Evolutionary conservation across 92 coral and sea anemone genomes (phyloP), one percentile per base, ranked within the genome.

Genomic region (Porites evermanni): DNA sequence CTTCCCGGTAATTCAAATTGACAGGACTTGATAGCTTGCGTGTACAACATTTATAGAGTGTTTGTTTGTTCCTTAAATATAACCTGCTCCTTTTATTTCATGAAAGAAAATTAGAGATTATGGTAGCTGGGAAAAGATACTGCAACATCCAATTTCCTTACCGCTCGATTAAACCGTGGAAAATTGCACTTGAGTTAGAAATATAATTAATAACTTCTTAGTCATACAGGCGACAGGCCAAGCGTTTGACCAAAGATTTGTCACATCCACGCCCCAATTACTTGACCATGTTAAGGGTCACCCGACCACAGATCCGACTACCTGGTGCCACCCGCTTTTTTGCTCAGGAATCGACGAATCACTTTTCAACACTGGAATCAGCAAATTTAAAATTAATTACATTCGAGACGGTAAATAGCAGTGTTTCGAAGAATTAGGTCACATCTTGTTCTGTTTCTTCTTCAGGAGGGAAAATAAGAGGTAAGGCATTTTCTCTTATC

Each of bases 331-430:
- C 86, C 86, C 26, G 86, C 47, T n/a, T 23, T 29, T 16, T 73
- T 21, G 16, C 14, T 23, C 32, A 21, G 26, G 24, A 44, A 16
- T 64, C 38, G 53, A 10, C 87, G 80, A 83, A 83, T 83, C 79
- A 24, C 51, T 51, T 7, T 5, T 51, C 79, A 73, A 72, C 87
- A 83, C 72, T 63, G 21, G 64, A 74, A 32, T 9, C 18, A n/a
- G 50, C 16, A 12, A 20, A 83, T 61, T 66, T 74, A 83, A 83
- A 83, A 83, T 83, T 83, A 64, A 83, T 83, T 23, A 83, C 79
- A 18, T 83, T 83, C 75, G 74, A 53, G 23, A 20, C 19, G 73
- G 80, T 83, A 83, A 83, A 83, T 83, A 75, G 79, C 13, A n/a
- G 60, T 60, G 14, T 64, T 70, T 58, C 87, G 72, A 51, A 59